Evolutionary conservation across 2,797 vertebrate genomes (phyloP), one percentile per base, ranked within the genome.

Genomic region (Girardinus metallicus): DNA sequence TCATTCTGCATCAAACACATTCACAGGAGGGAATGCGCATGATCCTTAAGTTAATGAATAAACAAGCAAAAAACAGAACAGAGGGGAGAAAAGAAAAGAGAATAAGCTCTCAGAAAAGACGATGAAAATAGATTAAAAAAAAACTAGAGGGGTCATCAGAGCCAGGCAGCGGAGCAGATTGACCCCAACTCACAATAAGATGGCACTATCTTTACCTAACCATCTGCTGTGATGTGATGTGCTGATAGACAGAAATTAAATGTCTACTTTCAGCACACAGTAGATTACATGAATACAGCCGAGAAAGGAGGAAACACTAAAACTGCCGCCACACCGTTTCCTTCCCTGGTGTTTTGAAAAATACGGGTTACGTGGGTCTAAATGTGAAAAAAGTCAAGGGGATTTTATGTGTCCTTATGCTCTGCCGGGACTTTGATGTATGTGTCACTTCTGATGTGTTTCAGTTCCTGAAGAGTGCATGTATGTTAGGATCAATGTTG

Each of bases 1-100:
- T 97, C 96, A 97, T 97, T 97, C 91, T 87, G 82, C 94, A 89
- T 96, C 92, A 93, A 86, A 94, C 89, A 88, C 91, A 44, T 91
- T 92, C 90, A 88, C 83, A 87, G 92, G 87, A 93, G 91, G 79
- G 73, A 82, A 90, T 92, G 89, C 84, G 84, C 85, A 88, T 89
- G 90, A 92, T 93, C 83, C 86, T 80, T 84, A 49, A 87, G 85
- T 87, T 91, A 93, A 91, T 88, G 89, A 91, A 92, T 89, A 90
- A 93, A 93, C 84, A 88, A 39, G 36, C 64, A 84, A 87, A 76
- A 75, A 70, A 73, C 29, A 79, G 78, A 81, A 80, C 62, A 31
- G 73, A 76, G 74, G 74, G 76, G 47, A 68, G 75, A 44, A 84
- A 82, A 74, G 71, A 5, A 87, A 82, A 84, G 80, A 78, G 10